phyloP scores from a whole-genome alignment of 2,888 invertebrate species.

The Drosophila ustulata region DNA sequence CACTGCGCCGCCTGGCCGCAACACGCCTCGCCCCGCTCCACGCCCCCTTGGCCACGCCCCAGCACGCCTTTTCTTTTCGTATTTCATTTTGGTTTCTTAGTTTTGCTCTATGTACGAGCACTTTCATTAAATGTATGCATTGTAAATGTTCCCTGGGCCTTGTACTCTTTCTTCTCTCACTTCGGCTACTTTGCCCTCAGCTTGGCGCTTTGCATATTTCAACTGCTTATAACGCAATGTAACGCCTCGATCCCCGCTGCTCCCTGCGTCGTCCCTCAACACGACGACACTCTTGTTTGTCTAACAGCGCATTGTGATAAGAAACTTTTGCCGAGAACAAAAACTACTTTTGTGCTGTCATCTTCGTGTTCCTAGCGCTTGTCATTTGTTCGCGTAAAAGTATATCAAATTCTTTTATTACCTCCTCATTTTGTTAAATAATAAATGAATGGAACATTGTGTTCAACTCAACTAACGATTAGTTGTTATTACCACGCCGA shows the following conservation, averaged over 20 bases:
- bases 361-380: slow-evolving; percentile 53
- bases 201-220: slow-evolving; percentile 71
- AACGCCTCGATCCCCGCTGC: not conserved
- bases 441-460: not conserved
- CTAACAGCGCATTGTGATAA: slow-evolving; percentile 58
- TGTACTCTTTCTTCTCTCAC: slow-evolving; percentile 18
- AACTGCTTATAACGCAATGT: slow-evolving; percentile 50
- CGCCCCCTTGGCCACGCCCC: slow-evolving; percentile 7
- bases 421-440: slow-evolving; percentile 5
- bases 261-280: not conserved
- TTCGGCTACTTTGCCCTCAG: slow-evolving; percentile 22
- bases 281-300: slow-evolving; percentile 45
- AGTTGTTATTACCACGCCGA: not conserved
- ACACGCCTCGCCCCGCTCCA: not conserved
- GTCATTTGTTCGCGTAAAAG: slow-evolving; percentile 48
- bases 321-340: slow-evolving; percentile 44
- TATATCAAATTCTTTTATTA: slow-evolving; percentile 8
- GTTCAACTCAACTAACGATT: not conserved
- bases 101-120: slow-evolving; percentile 40
- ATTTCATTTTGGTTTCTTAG: slow-evolving; percentile 51
- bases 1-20: not conserved
- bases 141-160: slow-evolving; percentile 59
- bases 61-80: slow-evolving; percentile 17
- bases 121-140: slow-evolving; percentile 78
- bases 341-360: slow-evolving; percentile 64